phyloP scores from a whole-genome alignment of 2,888 invertebrate species.

The Sphecodes monilicornis region DNA sequence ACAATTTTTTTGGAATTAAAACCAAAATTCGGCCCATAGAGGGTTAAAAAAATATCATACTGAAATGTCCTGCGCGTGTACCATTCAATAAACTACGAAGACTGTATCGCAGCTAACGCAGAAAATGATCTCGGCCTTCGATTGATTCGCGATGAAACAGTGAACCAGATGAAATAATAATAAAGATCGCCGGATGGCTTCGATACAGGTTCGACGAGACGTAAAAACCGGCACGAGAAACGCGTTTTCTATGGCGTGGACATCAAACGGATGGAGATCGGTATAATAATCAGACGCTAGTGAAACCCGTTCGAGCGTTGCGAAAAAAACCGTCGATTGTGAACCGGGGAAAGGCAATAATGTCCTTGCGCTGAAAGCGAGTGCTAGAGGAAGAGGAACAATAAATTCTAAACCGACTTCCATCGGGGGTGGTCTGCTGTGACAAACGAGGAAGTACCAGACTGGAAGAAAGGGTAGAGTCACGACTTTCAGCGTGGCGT shows the following conservation, averaged over 20 bases:
- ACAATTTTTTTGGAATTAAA: too few relatives aligned
- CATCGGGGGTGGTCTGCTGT: conserved; percentile 30
- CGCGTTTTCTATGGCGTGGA: neutral
- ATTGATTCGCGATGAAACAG: neutral
- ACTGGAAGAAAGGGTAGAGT: conserved; percentile 65
- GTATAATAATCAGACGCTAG: neutral
- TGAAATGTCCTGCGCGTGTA: neutral
- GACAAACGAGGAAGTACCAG: conserved; percentile 67
- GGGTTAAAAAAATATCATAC: neutral
- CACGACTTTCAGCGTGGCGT: conserved; percentile 68
- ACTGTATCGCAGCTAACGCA: neutral
- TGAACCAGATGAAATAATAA: neutral
- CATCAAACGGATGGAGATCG: neutral
- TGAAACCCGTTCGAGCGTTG: neutral
- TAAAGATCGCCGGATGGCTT: neutral
- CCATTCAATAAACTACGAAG: neutral
- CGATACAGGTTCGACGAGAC: neutral
- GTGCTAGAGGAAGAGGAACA: conserved; percentile 9
- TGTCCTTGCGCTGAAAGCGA: conserved; percentile 30
- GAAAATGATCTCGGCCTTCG: neutral
- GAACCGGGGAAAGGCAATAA: conserved; percentile 64
- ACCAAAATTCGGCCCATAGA: too few relatives aligned
- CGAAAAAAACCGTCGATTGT: conserved; percentile 21
- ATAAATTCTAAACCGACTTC: conserved; percentile 43
- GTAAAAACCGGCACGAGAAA: neutral